These are phyloP conservation scores for Plodia interpunctella DNA, from an alignment of 1,140 invertebrate genomes.

Conservation along the genomic window DNA sequence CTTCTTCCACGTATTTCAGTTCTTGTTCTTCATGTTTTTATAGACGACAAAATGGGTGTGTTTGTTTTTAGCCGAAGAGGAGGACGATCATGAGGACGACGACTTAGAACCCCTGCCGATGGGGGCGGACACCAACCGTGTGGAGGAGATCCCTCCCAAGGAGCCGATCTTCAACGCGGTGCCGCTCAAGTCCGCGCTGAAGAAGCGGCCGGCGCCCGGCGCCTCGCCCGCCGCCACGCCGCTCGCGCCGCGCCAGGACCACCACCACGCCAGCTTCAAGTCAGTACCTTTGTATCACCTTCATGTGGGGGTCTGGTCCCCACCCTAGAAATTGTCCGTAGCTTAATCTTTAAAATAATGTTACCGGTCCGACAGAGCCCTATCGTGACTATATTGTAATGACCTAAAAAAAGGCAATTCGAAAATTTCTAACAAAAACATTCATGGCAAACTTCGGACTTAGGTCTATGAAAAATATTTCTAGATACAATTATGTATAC, in stretches of 20 bases:
- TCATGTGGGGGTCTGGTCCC: background rate
- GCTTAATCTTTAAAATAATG: no score
- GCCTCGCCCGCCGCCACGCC: conserved; percentile 80
- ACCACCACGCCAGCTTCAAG: conserved; percentile 78
- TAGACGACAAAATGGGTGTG: background rate
- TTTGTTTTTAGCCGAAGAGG: conserved; percentile 50
- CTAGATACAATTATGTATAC: no score
- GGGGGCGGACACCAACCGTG: conserved; percentile 86
- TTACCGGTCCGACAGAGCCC: no score
- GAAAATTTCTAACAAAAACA: no score
- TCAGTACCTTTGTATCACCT: conserved; percentile 51
- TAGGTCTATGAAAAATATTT: no score
- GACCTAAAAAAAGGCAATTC: no score
- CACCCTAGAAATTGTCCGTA: no score
- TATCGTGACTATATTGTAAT: no score
- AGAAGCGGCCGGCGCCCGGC: conserved; percentile 84
- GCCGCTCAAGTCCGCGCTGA: conserved; percentile 93
- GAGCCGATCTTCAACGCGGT: conserved; percentile 92
- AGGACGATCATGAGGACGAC: conserved; percentile 79
- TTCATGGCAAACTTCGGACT: no score
- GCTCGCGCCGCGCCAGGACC: conserved; percentile 84
- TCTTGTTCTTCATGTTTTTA: no score
- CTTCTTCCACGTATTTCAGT: no score
- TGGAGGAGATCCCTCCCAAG: conserved; percentile 94
- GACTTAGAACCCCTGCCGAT: conserved; percentile 75